These are phyloP conservation scores for Dicycla oo DNA, from an alignment of 2,888 invertebrate species.

Conservation along the genomic window DNA sequence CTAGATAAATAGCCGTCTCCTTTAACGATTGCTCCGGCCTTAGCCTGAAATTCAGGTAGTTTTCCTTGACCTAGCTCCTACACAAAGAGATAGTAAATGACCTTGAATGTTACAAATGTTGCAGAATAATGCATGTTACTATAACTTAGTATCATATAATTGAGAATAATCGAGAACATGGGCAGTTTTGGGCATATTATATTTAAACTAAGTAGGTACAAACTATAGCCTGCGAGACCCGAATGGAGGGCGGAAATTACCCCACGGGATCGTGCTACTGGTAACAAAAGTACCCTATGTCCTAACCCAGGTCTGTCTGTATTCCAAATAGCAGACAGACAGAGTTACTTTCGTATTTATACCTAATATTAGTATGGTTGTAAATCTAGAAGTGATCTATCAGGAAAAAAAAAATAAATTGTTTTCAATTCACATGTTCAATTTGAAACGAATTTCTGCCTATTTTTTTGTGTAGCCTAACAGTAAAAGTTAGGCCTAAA, in stretches of 20 bases:
- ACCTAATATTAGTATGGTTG: not conserved
- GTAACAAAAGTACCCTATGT: not conserved
- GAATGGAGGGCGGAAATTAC: not conserved
- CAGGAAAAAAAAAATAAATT: not conserved
- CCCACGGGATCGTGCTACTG: not conserved
- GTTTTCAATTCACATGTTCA: not conserved
- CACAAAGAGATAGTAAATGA: not conserved
- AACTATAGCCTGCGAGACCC: not conserved
- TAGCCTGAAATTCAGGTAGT: constrained; percentile 1
- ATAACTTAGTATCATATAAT: too few relatives aligned
- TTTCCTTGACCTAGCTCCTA: not conserved
- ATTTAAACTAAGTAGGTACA: not conserved
- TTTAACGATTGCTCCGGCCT: not conserved
- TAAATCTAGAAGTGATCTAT: not conserved
- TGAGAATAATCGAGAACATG: too few relatives aligned
- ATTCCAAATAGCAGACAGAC: not conserved
- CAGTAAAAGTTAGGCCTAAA: not conserved
- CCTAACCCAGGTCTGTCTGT: not conserved
- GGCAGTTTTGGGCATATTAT: not conserved
- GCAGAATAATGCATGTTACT: too few relatives aligned
- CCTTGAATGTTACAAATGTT: not conserved
- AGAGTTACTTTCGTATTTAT: not conserved
- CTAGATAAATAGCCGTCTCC: not conserved
- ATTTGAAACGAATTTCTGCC: not conserved
- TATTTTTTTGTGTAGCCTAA: not conserved